phyloP scores from a whole-genome alignment of 1,140 invertebrate genomes.

The Leguminivora glycinivorella region DNA sequence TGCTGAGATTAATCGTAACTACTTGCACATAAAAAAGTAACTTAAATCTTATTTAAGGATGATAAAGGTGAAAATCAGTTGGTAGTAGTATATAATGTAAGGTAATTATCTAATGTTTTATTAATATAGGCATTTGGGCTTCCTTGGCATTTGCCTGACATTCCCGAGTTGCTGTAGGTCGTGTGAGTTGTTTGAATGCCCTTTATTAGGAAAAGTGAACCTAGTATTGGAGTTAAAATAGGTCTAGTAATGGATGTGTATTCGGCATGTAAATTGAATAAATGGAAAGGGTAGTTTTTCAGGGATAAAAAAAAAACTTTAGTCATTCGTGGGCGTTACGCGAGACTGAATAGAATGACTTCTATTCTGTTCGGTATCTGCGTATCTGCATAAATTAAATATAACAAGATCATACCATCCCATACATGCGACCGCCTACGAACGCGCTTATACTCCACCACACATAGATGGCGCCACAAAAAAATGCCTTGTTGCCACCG shows the following conservation, averaged over 20 bases:
- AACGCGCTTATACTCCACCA: no score
- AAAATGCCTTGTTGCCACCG: no score
- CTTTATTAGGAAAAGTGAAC: conserved; percentile 1
- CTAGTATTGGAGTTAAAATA: background rate
- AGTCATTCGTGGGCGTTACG: no score
- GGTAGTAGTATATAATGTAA: background rate
- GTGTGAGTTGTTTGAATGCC: background rate
- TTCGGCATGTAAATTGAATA: no score
- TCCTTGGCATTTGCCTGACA: conserved; percentile 21
- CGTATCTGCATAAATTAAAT: no score
- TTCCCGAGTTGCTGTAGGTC: conserved; percentile 14
- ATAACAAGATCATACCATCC: no score
- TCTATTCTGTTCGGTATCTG: no score
- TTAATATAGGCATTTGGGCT: conserved; percentile 4
- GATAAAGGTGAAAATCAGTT: background rate
- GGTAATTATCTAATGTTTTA: conserved; percentile 6
- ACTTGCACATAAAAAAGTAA: background rate
- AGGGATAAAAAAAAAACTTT: no score
- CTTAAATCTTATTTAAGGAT: background rate
- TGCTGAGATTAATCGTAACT: background rate
- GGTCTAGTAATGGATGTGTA: background rate
- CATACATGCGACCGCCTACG: no score
- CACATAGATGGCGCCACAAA: no score
- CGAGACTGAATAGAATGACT: no score
- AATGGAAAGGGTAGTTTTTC: no score